Base-by-base conservation (phyloP, 92 coral and sea anemone species). In the Bergia puertoricense region DNA sequence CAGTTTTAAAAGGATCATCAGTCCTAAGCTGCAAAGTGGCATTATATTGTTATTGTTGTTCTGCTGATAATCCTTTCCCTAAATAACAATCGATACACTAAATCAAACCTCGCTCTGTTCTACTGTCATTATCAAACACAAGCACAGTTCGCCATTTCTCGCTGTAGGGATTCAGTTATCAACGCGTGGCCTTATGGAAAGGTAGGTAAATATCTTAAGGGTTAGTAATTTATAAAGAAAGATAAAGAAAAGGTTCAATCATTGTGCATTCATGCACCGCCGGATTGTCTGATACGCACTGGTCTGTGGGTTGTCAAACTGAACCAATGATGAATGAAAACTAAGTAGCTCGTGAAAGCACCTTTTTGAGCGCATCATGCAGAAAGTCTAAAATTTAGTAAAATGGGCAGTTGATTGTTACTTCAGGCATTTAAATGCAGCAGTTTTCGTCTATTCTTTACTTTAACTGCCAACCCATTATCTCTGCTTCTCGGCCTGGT, bases 1-100 rank as follows among this genome's bases (percentile, higher is more conserved):
- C 77, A 73, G 77, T 30, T 73, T 39, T 2, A 73, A 39, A 73
- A 8, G 77, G 77, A 73, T 73, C 41, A 73, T 73, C 77, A 73
- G 44, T 37, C 18, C 43, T 73, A 73, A 73, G 45, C 77, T 73
- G 41, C 77, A 73, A 73, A 73, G 77, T 73, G 43, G 77, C 9
- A 6, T 69, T n/a, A 69, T 69, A 69, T 69, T 69, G 74, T 69
- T n/a, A 69, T n/a, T 69, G 74, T 36, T 69, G 74, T 69, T 69
- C 74, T 69, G 41, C 43, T 22, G 22, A 73, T 73, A 73, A 73
- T 73, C 77, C 77, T 39, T 69, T 73, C 41, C 77, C 43, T 14
- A 37, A 73, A 39, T 73, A 73, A 73, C 77, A 22, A 73, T 36
- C 77, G 44, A 6, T 73, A 15, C 77, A 39, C 6, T 44, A 6